Conservation (phyloP, 2,797 vertebrate species). For the Rhynchonycteris naso region DNA sequence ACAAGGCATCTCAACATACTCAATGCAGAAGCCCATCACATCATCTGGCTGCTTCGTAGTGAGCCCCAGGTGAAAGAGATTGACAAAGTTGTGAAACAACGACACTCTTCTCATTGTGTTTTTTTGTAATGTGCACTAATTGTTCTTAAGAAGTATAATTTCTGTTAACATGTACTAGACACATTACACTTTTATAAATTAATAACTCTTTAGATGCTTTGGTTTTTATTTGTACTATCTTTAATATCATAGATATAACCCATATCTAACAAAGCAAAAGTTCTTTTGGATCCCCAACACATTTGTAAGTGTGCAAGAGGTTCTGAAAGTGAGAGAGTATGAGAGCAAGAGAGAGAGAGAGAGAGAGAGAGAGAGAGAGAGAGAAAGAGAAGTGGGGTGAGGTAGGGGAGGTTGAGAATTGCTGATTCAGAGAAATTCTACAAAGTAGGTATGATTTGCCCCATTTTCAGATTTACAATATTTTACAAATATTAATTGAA, state of each 20-base stretch:
- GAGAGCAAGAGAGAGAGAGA: background rate
- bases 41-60: background rate
- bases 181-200: background rate
- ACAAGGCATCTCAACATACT: background rate
- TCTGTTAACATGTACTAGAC: background rate
- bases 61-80: background rate
- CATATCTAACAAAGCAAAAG: background rate
- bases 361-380: background rate
- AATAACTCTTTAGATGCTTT: background rate
- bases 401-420: background rate
- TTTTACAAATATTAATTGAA: background rate
- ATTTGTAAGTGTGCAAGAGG: background rate
- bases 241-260: background rate
- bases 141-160: conserved; percentile 17
- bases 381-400: too few species aligned
- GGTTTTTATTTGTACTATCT: background rate
- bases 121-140: background rate
- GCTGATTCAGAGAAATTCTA: background rate
- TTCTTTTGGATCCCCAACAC: background rate
- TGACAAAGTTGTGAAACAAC: conserved; percentile 3
- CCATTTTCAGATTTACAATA: background rate
- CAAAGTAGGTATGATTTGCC: background rate
- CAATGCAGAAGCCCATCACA: background rate
- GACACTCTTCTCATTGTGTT: background rate
- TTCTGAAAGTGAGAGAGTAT: background rate